Evolutionary conservation across 2,797 vertebrate species (phyloP).

Genomic region (Chiloscyllium punctatum): DNA sequence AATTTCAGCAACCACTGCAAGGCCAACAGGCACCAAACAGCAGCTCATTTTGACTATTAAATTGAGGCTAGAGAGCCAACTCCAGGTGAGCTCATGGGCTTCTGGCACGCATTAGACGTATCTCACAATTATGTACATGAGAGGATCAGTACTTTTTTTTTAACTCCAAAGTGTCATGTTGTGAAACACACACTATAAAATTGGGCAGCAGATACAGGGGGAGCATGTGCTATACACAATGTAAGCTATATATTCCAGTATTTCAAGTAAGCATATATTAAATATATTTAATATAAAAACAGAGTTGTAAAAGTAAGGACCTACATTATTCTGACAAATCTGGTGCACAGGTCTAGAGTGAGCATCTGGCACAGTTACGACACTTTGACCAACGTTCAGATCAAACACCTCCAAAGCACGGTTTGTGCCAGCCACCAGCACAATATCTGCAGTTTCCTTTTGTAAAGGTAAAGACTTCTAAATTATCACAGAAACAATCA

Average conservation of each 20-base stretch:
- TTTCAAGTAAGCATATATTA: not conserved
- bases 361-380: conserved; percentile 61
- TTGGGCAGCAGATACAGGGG: too few species aligned
- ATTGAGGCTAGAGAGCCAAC: not conserved
- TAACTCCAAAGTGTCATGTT: not conserved
- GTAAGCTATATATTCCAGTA: not conserved
- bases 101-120: not conserved
- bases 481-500: conserved; percentile 29
- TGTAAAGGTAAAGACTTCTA: conserved; percentile 13
- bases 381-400: conserved; percentile 66
- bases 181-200: not conserved
- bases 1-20: not conserved
- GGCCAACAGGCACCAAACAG: not conserved
- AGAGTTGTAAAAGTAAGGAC: conserved; percentile 25
- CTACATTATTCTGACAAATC: conserved; percentile 80
- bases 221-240: not conserved
- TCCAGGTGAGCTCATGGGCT: too few species aligned
- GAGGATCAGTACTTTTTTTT: not conserved
- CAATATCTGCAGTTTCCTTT: conserved; percentile 60
- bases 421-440: conserved; percentile 70
- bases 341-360: conserved; percentile 72
- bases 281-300: not conserved
- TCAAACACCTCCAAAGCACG: conserved; percentile 75
- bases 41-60: not conserved
- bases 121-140: not conserved